A percentile compares a stretch with the other conserved stretches of the same genome.
Conservation (phyloP, 2,888 invertebrate species). For the Xestoiulus laeticollis region DNA sequence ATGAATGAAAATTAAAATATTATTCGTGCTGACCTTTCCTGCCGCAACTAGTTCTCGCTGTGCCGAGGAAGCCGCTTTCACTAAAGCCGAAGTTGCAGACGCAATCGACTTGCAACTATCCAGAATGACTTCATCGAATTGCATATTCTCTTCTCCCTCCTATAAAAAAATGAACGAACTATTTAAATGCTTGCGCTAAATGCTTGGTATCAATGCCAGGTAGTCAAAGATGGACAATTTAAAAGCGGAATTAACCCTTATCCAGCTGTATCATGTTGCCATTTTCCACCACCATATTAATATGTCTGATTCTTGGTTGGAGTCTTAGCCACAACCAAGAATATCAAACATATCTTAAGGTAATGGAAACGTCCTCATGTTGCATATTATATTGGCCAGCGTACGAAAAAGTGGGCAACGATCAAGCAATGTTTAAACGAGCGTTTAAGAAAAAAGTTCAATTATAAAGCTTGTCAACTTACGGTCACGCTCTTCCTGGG, state of each 20-base stretch:
- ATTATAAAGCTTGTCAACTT: constrained; percentile 58
- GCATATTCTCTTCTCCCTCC: constrained; percentile 91
- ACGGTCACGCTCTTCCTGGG: constrained; percentile 82
- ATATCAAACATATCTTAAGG: constrained; percentile 99
- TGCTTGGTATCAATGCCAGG: not conserved
- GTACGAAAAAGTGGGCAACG: constrained; percentile 10
- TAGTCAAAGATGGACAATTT: not conserved
- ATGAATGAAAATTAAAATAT: not conserved
- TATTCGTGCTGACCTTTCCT: constrained; percentile 74
- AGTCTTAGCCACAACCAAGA: constrained; percentile 93
- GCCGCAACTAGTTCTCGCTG: constrained; percentile 92
- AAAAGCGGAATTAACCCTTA: constrained; percentile 20
- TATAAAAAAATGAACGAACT: constrained; percentile 63
- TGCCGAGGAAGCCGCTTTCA: constrained; percentile 95
- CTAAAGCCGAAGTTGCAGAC: constrained; percentile 94
- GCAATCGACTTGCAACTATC: constrained; percentile 98
- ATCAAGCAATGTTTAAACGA: not conserved
- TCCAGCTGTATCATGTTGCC: constrained; percentile 63
- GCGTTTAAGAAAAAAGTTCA: not conserved
- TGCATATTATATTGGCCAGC: not conserved
- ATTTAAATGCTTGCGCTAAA: constrained; percentile 9
- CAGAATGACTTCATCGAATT: constrained; percentile 99
- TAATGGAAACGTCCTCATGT: constrained; percentile 56
- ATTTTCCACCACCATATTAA: constrained; percentile 75
- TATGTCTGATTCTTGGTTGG: constrained; percentile 99